Conservation (phyloP, 2,113 vertebrate species). For the Gadus macrocephalus region DNA sequence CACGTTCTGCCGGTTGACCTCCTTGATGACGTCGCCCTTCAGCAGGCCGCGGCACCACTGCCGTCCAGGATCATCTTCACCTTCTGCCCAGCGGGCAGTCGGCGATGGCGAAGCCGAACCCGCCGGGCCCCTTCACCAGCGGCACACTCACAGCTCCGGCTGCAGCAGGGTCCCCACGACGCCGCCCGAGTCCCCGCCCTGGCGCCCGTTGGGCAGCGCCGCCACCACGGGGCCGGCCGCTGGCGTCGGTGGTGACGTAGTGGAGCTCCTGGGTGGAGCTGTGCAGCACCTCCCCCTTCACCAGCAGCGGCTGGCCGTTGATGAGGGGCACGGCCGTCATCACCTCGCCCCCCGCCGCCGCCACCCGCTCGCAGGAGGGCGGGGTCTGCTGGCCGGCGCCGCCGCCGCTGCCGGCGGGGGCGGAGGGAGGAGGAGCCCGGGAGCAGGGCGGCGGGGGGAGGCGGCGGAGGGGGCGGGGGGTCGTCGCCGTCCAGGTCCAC, state of each 20-base stretch:
- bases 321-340: constrained; percentile 77
- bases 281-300: constrained; percentile 68
- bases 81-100: constrained; percentile 92
- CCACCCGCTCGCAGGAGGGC: constrained; percentile 36
- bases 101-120: constrained; percentile 96
- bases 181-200: constrained; percentile 64
- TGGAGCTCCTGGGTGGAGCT: constrained; percentile 79
- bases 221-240: constrained; percentile 69
- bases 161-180: constrained; percentile 75
- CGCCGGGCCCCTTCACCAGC: constrained; percentile 85
- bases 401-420: not conserved
- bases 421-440: not conserved
- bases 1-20: constrained; percentile 93
- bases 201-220: constrained; percentile 72
- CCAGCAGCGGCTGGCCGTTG: constrained; percentile 74
- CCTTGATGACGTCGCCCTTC: constrained; percentile 95
- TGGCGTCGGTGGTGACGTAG: constrained; percentile 77
- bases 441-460: too few species aligned
- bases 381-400: constrained; percentile 29
- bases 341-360: constrained; percentile 55
- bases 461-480: constrained; percentile 64
- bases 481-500: constrained; percentile 70
- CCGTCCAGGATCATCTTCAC: constrained; percentile 99
- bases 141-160: constrained; percentile 80
- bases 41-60: constrained; percentile 94